Conservation (phyloP, 2,888 invertebrate species). For the Pterostichus niger region DNA sequence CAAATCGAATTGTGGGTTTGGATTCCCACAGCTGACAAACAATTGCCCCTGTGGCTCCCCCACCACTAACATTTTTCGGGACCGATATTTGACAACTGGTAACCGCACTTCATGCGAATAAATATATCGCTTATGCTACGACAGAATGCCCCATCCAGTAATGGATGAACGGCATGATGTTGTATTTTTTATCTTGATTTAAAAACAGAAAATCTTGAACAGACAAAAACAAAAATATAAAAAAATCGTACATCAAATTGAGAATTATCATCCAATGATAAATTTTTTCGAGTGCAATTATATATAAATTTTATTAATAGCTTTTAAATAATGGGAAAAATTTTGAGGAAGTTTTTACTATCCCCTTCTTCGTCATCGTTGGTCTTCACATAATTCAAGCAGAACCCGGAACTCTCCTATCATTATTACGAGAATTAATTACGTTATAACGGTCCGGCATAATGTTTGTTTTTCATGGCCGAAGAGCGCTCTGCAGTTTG, state of each 20-base stretch:
- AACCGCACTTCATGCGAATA: no score
- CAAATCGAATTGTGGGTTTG: no score
- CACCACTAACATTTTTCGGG: no score
- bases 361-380: not conserved
- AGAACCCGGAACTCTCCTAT: constrained; percentile 63
- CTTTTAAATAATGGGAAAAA: constrained; percentile 63
- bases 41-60: no score
- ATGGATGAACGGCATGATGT: no score
- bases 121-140: no score
- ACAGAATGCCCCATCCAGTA: no score
- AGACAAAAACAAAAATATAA: constrained; percentile 9
- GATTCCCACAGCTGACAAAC: no score
- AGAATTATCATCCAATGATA: not conserved
- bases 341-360: constrained; percentile 20
- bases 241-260: constrained; percentile 14
- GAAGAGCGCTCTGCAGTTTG: constrained; percentile 21
- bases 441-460: constrained; percentile 61
- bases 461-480: constrained; percentile 64
- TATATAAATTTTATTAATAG: constrained; percentile 60
- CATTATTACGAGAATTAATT: constrained; percentile 66
- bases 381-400: constrained; percentile 20
- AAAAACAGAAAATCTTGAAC: not conserved
- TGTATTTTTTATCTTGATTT: no score
- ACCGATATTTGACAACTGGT: no score
- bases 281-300: constrained; percentile 49